phyloP scores from a whole-genome alignment of 2,888 invertebrate genomes.

The Adelognathus sp. region DNA sequence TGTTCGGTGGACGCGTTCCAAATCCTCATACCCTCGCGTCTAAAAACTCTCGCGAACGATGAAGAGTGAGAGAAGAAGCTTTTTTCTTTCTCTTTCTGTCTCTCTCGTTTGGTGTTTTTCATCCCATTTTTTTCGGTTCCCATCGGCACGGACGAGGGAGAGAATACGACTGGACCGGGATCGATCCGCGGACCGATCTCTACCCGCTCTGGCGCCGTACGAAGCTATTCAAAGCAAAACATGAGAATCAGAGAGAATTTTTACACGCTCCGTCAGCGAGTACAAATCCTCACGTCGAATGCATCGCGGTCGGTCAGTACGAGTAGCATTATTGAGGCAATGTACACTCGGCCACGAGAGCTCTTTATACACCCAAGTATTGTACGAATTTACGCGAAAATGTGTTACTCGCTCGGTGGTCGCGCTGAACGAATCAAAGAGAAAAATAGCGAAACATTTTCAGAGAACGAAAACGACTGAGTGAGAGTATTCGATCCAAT shows the following conservation, averaged over 20 bases:
- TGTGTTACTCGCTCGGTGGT: background rate
- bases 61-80: background rate
- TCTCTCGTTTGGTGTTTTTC: slow-evolving; percentile 20
- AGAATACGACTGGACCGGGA: slow-evolving; percentile 1
- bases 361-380: background rate
- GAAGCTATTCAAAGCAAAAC: background rate
- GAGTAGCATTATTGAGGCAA: background rate
- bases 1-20: slow-evolving; percentile 66
- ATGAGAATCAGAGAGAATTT: background rate
- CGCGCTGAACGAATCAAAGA: background rate
- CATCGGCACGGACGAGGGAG: slow-evolving; percentile 8
- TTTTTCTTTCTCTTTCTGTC: background rate
- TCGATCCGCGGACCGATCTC: slow-evolving; percentile 38
- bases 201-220: slow-evolving; percentile 8
- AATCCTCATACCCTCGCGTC: slow-evolving; percentile 62
- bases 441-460: background rate
- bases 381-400: background rate
- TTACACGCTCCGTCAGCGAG: background rate
- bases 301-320: background rate
- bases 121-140: slow-evolving; percentile 19
- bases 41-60: slow-evolving; percentile 7
- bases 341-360: background rate
- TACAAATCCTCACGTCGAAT: background rate
- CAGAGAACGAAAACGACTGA: background rate
- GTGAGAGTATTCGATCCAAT: background rate